Conservation (phyloP, 2,113 vertebrate species). For the Phrynocephalus versicolor region DNA sequence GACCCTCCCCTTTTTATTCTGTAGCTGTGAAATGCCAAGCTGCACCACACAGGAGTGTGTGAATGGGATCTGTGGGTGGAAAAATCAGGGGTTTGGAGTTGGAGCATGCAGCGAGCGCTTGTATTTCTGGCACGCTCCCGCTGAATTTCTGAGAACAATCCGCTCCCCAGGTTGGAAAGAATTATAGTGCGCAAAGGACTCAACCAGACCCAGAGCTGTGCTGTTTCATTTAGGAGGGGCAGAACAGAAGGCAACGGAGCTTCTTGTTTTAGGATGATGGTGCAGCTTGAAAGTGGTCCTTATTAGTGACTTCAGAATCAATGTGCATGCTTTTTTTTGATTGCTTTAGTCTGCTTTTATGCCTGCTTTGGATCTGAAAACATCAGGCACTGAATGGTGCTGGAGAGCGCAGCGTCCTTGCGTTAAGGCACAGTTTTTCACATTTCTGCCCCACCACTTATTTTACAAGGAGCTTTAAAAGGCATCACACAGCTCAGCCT, state of each 20-base stretch:
- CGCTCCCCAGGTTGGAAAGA: not conserved
- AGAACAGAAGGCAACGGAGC: not conserved
- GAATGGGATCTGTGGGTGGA: conserved; percentile 3
- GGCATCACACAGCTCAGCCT: no score
- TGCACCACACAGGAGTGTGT: not conserved
- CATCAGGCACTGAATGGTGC: no score
- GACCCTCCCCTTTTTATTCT: not conserved
- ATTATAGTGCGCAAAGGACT: not conserved
- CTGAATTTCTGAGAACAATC: not conserved
- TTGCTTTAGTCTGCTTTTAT: no score
- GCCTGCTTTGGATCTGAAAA: no score
- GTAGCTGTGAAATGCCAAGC: not conserved
- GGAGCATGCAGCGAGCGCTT: no score
- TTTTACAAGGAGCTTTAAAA: no score
- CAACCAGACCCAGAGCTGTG: accelerated
- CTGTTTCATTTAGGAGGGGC: not conserved
- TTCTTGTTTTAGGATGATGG: not conserved
- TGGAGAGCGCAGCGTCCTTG: no score
- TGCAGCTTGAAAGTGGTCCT: not conserved
- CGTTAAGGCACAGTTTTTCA: no score
- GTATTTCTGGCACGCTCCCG: not conserved
- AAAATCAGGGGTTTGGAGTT: not conserved
- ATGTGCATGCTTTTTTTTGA: no score
- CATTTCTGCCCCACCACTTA: no score
- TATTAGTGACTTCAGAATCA: not conserved